Evolutionary conservation across 2,113 vertebrate genomes (phyloP).

Genomic region (Chaetops frenatus): DNA sequence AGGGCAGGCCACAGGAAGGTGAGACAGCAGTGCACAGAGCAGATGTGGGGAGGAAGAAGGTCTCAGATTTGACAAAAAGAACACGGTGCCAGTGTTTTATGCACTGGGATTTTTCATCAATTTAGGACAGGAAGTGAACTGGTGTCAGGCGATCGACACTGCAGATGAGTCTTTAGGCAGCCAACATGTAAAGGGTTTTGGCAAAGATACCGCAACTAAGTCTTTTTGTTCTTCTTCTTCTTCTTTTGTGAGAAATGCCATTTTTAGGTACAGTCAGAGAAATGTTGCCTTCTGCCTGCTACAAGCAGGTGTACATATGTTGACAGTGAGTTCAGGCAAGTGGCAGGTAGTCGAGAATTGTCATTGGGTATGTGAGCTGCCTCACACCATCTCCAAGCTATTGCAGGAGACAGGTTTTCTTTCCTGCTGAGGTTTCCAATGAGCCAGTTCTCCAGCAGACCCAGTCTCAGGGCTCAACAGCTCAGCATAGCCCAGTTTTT

Average conservation of each 20-base stretch:
- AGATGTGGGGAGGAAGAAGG: fast-evolving
- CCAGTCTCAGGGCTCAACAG: background rate
- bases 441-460: background rate
- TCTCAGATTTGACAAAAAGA: background rate
- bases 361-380: background rate
- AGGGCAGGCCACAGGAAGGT: background rate
- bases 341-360: slow-evolving; percentile 22
- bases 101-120: background rate
- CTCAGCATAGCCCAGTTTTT: background rate
- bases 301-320: slow-evolving; percentile 53
- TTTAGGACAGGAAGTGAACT: slow-evolving; percentile 45
- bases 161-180: slow-evolving; percentile 51
- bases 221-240: background rate
- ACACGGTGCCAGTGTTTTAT: fast-evolving
- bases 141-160: background rate
- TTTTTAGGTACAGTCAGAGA: slow-evolving; percentile 27
- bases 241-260: background rate
- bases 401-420: background rate
- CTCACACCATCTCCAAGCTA: background rate
- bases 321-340: background rate
- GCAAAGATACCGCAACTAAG: background rate
- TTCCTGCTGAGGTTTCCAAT: background rate
- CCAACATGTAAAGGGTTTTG: slow-evolving; percentile 51
- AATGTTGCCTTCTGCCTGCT: slow-evolving; percentile 43
- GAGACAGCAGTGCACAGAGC: background rate